Evolutionary conservation across 2,888 invertebrate genomes (phyloP).

Genomic region (Hirtodrosophila histrioides): DNA sequence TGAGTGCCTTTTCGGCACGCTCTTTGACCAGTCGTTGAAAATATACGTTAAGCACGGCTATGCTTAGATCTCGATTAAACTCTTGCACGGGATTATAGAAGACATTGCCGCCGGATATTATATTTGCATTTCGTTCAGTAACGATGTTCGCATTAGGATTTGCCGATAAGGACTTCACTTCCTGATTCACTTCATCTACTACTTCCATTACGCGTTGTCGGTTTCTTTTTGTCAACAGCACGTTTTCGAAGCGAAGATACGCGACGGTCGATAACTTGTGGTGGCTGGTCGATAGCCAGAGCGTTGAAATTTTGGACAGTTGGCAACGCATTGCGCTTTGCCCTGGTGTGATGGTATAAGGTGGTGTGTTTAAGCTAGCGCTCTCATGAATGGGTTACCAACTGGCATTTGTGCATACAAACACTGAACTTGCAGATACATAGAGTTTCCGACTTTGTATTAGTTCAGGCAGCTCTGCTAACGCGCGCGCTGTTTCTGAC

Average conservation of each 20-base stretch:
- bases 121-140: conserved; percentile 91
- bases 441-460: too few species aligned
- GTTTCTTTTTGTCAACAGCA: conserved; percentile 19
- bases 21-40: conserved; percentile 85
- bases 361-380: too few species aligned
- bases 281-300: conserved; percentile 6
- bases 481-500: too few species aligned
- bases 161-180: conserved; percentile 9
- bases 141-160: conserved; percentile 68
- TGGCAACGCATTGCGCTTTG: conserved; percentile 13
- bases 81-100: conserved; percentile 99
- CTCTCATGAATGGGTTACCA: too few species aligned
- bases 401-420: too few species aligned
- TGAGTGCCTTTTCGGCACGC: conserved; percentile 70
- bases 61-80: conserved; percentile 97
- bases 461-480: too few species aligned
- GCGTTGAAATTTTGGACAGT: neutral
- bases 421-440: too few species aligned
- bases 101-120: conserved; percentile 90
- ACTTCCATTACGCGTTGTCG: conserved; percentile 40
- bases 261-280: conserved; percentile 4
- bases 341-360: too few species aligned
- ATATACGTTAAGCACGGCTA: conserved; percentile 90
- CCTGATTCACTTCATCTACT: conserved; percentile 37
- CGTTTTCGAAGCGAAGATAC: conserved; percentile 31